Base-by-base conservation (phyloP, 1,140 invertebrate species). In the Ooceraea biroi region DNA sequence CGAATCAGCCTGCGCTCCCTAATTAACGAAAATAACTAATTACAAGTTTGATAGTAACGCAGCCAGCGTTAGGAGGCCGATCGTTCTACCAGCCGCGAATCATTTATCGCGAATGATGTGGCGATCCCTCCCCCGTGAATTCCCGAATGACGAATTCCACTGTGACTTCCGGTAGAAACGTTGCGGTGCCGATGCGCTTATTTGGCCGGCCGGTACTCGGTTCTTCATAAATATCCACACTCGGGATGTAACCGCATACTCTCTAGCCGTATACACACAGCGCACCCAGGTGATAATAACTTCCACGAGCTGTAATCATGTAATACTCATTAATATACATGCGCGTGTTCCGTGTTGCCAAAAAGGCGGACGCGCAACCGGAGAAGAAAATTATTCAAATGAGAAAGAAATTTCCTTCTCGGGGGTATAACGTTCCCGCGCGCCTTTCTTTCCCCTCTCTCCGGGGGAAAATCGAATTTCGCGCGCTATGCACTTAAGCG, bases 201-300 rank as follows among this genome's bases (percentile, higher is more conserved):
- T 36, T 36, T 36, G 7, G 36, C 36, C 2, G 36, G 36, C 2
- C 14, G 17, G 27, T 30, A 30, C 11, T 19, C 27, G 44, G 12
- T 58, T 69, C 30, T 69, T 60, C 41, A 11, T 60, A 22, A 46
- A 14, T 66, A 52, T 22, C 17, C 27, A 50, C 2, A 25, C n/a
- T n/a, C n/a, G n/a, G 11, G 3, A 5, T 19, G 52, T 52, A 1
- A 46, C 10, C 14, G 1, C 11, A 12, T 83, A 61, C 7, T 3
- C 36, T 36, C n/a, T 88, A 92, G 48, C 85, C 91, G n/a, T 92
- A 93, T 36, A 88, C 80, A 69, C 93, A 94, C 61, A 90, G 87
- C 3, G 85, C 85, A 4, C 93, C 93, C n/a, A 94, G 86, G 69
- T 92, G 90, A 77, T 92, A 92, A 78, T 92, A 91, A 69, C 63